Evolutionary conservation across 2,888 invertebrate genomes (phyloP).

Genomic region (Leucophora obtusa): DNA sequence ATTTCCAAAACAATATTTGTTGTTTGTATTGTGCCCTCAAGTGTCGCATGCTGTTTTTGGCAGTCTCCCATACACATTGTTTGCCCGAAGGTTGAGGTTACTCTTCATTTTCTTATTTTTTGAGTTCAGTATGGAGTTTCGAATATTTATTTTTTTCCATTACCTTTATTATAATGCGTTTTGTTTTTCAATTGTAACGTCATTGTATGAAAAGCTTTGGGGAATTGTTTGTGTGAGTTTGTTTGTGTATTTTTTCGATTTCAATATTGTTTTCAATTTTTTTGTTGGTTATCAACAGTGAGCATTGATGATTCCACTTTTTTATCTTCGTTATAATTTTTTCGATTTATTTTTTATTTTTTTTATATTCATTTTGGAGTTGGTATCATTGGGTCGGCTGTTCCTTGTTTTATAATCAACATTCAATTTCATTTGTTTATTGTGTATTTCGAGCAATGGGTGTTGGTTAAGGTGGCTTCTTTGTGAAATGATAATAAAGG

Average conservation of each 20-base stretch:
- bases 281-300: slow-evolving; percentile 27
- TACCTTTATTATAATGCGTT: slow-evolving; percentile 61
- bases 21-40: slow-evolving; percentile 55
- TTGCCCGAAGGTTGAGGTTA: slow-evolving; percentile 33
- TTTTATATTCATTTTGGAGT: slow-evolving; percentile 27
- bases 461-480: slow-evolving; percentile 59
- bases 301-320: slow-evolving; percentile 23
- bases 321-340: slow-evolving; percentile 33
- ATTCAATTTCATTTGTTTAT: slow-evolving; percentile 63
- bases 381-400: slow-evolving; percentile 28
- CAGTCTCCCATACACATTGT: slow-evolving; percentile 31
- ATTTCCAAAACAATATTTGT: slow-evolving; percentile 39
- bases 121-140: slow-evolving; percentile 38
- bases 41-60: slow-evolving; percentile 64
- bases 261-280: slow-evolving; percentile 51
- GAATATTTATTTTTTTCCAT: slow-evolving; percentile 13
- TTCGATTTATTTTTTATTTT: slow-evolving; percentile 11
- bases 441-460: slow-evolving; percentile 40
- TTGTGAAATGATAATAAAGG: slow-evolving; percentile 38
- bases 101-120: slow-evolving; percentile 20
- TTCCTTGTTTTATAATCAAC: slow-evolving; percentile 46
- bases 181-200: slow-evolving; percentile 62
- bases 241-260: slow-evolving; percentile 52
- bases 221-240: slow-evolving; percentile 49
- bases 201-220: slow-evolving; percentile 60